These are phyloP conservation scores for Diglossa brunneiventris DNA, from an alignment of 2,113 vertebrate species.

Conservation along the genomic window DNA sequence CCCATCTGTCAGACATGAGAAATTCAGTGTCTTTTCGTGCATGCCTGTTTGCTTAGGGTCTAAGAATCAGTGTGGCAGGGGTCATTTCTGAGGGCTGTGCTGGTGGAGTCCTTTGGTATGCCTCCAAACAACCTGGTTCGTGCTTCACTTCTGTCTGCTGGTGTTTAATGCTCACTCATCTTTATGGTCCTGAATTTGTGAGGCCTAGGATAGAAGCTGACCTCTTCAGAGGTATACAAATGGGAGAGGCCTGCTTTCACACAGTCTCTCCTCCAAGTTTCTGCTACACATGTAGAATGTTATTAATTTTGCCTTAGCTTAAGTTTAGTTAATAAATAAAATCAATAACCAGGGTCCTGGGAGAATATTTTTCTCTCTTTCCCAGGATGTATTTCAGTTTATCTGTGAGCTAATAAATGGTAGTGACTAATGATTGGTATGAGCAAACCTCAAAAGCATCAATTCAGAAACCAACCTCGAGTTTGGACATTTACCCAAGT, in stretches of 20 bases:
- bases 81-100: slow-evolving; percentile 4
- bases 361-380: slow-evolving; percentile 56
- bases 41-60: slow-evolving; percentile 23
- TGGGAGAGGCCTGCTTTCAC: neutral
- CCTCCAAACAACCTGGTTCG: neutral
- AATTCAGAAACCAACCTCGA: slow-evolving; percentile 25
- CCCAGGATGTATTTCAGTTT: slow-evolving; percentile 56
- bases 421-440: slow-evolving; percentile 58
- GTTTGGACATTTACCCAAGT: neutral
- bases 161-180: slow-evolving; percentile 33
- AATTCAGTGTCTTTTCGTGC: slow-evolving; percentile 29
- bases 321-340: slow-evolving; percentile 54
- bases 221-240: neutral
- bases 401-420: slow-evolving; percentile 59
- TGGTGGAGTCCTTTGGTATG: neutral
- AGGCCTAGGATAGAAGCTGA: neutral
- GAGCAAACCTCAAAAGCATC: slow-evolving; percentile 55
- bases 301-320: slow-evolving; percentile 51
- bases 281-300: neutral
- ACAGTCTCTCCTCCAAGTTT: neutral
- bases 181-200: neutral
- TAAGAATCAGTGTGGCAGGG: slow-evolving; percentile 26
- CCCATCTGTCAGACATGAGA: slow-evolving; percentile 59
- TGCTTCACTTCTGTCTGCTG: neutral
- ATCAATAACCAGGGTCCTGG: slow-evolving; percentile 42